Base-by-base conservation (phyloP, 2,888 invertebrate species). In the Xestia rhomboidea region DNA sequence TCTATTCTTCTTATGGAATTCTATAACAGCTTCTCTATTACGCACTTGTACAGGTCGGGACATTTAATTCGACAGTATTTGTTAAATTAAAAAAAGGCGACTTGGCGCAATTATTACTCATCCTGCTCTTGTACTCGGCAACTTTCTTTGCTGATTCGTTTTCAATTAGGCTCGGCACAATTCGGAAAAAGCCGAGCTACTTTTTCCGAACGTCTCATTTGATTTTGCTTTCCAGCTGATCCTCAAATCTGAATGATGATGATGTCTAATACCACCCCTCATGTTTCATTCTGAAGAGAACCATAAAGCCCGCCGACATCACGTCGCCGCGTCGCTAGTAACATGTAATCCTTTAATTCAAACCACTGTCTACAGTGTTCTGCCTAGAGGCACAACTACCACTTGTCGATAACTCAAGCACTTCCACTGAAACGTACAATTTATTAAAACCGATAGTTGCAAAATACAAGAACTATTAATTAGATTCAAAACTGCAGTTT, bases 301-400 rank as follows among this genome's bases (percentile, higher is more conserved):
- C 60, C 27, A 57, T 66, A 49, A 75, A 64, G 30, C 11, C 46
- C 10, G n/a, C n/a, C n/a, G n/a, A n/a, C n/a, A 27, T 44, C 41
- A 57, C 6, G 27, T 57, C 34, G 51, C 46, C 27, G 64, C 34
- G 21, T 30, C 63, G 44, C 57, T 38, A 44, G 30, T 51, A 72
- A 68, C 51, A 67, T 84, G 54, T 80, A 49, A 84, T 84, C 57
- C 66, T 49, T 57, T 84, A 81, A 84, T 57, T 73, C 60, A 62
- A 81, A 63, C 38, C 21, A 27, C 63, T 44, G 85, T 68, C 24
- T 57, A 60, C 49, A 64, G 63, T 73, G 80, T 70, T 70, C 64
- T 71, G 51, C 76, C 76, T 73, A 63, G 62, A 68, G 82, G 69
- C 38, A 41, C 5, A 24, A 66, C 68, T 76, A 73, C 51, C n/a